Percentiles rank a stretch among this genome's conserved stretches.
phyloP scores from a whole-genome alignment of 2,888 invertebrate species.

The Liodrosophila aerea region DNA sequence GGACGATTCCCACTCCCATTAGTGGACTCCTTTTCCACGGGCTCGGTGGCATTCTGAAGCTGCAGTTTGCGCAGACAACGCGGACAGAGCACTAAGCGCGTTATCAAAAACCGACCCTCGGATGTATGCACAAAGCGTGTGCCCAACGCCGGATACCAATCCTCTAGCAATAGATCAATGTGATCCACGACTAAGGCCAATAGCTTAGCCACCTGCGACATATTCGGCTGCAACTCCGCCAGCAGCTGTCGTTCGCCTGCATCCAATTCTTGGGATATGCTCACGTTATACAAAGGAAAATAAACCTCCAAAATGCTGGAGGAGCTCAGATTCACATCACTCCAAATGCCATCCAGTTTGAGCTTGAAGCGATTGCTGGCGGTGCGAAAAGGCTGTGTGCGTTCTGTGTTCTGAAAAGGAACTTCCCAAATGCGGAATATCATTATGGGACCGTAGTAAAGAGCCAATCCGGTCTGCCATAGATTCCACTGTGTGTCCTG shows the following conservation, averaged over 20 bases:
- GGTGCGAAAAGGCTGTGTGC: slow-evolving; percentile 84
- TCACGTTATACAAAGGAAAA: slow-evolving; percentile 86
- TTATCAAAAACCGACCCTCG: slow-evolving; percentile 96
- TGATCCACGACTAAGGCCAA: slow-evolving; percentile 96
- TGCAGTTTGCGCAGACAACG: slow-evolving; percentile 87
- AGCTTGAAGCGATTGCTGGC: slow-evolving; percentile 86
- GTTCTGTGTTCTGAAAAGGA: slow-evolving; percentile 83
- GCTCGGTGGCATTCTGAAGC: slow-evolving; percentile 68
- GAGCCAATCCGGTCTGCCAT: slow-evolving; percentile 95
- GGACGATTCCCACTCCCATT: slow-evolving; percentile 54
- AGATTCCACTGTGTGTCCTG: slow-evolving; percentile 91
- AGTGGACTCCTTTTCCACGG: slow-evolving; percentile 58
- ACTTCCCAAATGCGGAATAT: slow-evolving; percentile 93
- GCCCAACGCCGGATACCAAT: slow-evolving; percentile 98
- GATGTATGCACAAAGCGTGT: slow-evolving; percentile 99
- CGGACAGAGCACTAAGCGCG: slow-evolving; percentile 95
- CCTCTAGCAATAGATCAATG: slow-evolving; percentile 96
- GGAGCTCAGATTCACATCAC: slow-evolving; percentile 89
- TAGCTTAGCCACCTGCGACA: slow-evolving; percentile 90
- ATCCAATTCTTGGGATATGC: slow-evolving; percentile 85
- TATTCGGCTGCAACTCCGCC: slow-evolving; percentile 86
- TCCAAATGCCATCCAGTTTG: slow-evolving; percentile 93
- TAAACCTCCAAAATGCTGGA: slow-evolving; percentile 93
- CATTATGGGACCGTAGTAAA: slow-evolving; percentile 91
- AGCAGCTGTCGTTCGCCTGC: slow-evolving; percentile 80